A percentile compares a stretch with the other conserved stretches of the same genome.
These are phyloP conservation scores for Forficula auricularia DNA, from an alignment of 1,140 invertebrate species.

Conservation along the genomic window DNA sequence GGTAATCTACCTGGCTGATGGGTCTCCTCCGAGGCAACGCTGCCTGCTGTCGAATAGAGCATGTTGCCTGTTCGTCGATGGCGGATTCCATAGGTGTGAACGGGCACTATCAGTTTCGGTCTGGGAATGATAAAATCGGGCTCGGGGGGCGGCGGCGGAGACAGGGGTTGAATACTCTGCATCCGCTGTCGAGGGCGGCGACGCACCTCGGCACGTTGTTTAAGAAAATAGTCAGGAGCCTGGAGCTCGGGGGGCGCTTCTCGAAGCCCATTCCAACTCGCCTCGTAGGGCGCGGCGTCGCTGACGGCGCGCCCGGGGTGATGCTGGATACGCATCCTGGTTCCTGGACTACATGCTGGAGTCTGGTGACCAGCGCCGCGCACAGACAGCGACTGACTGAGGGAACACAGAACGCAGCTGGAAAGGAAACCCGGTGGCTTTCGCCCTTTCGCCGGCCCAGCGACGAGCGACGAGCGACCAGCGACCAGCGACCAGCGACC, in stretches of 20 bases:
- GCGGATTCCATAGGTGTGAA: slow-evolving; percentile 63
- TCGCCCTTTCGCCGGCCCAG: too few relatives aligned
- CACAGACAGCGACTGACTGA: too few relatives aligned
- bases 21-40: slow-evolving; percentile 25
- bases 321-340: slow-evolving; percentile 59
- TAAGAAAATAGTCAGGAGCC: not conserved
- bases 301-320: slow-evolving; percentile 58
- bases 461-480: too few relatives aligned
- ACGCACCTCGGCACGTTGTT: slow-evolving; percentile 20
- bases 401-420: too few relatives aligned
- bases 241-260: not conserved
- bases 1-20: too few relatives aligned
- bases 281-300: slow-evolving; percentile 37
- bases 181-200: slow-evolving; percentile 20
- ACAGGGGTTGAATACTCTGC: slow-evolving; percentile 27
- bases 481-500: too few relatives aligned
- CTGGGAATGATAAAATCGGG: slow-evolving; percentile 61
- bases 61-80: slow-evolving; percentile 56
- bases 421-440: too few relatives aligned
- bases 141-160: slow-evolving; percentile 24
- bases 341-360: slow-evolving; percentile 1
- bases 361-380: slow-evolving; percentile 3
- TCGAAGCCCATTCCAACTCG: slow-evolving; percentile 44
- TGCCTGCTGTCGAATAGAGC: slow-evolving; percentile 24
- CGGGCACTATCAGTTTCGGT: slow-evolving; percentile 66